Evolutionary conservation across 2,113 vertebrate species (phyloP), one percentile per base, ranked within the genome.

Genomic region (Mesocricetus auratus): DNA sequence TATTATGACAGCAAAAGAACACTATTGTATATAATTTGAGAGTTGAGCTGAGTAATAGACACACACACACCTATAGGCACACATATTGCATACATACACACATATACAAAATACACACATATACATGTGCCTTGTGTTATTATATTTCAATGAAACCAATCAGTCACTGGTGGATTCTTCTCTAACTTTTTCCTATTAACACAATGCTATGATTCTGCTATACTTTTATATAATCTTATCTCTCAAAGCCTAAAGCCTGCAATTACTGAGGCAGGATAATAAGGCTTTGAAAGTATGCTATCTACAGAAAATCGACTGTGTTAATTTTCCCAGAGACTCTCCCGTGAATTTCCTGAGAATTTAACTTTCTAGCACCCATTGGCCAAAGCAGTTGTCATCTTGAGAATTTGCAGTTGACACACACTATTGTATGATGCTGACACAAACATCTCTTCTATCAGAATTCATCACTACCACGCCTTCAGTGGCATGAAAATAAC

Each of bases 231-330:
- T 81, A 90, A 95, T 96, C 93, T 98, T 91, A 85, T 64, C 39
- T 96, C 62, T 36, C 36, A 96, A 95, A 66, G 11, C 83, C 92
- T 93, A 94, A 94, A 97, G 96, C 69, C 93, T 90, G 90, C 73
- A 97, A 97, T 94, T 97, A 45, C 93, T 2, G 33, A 96, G 36
- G 96, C 96, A 79, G 26, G 47, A 88, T 90, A 97, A 97, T 89
- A 97, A 96, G 96, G 90, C 86, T 83, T 91, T 71, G 83, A 92
- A 74, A 10, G 33, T 7, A 62, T 83, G 71, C 58, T 75, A 97
- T 86, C 89, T 98, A 97, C 97, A 95, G 96, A 96, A 93, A 98
- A 97, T n/a, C 66, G 31, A 68, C 45, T 81, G 22, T 96, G 95
- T 97, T 96, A 90, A 97, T 98, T 93, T 95, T 58, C 50, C 92